A percentile compares a stretch with the other conserved stretches of the same genome.
Conservation (phyloP, 2,797 vertebrate genomes). For the Sylvia borin region DNA sequence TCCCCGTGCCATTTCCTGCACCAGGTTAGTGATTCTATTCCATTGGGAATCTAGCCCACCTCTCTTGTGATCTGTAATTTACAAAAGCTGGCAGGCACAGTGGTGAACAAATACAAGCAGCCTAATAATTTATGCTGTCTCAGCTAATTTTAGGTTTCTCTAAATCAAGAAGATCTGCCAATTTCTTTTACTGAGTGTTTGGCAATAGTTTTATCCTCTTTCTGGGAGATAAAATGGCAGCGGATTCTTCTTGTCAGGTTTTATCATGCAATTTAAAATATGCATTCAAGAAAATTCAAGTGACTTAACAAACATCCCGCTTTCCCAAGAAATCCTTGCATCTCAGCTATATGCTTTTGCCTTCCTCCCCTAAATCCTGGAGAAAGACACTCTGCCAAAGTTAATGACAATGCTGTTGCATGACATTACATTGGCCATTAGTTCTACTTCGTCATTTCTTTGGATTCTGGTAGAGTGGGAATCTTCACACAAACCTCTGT, state of each 20-base stretch:
- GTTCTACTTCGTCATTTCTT: constrained; percentile 15
- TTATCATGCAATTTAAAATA: not conserved
- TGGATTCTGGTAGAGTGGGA: not conserved
- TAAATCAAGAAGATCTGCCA: not conserved
- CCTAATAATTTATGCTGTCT: not conserved
- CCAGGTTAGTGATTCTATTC: not conserved
- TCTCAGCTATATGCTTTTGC: not conserved
- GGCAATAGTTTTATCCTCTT: not conserved
- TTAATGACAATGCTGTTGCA: not conserved
- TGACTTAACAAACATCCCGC: not conserved
- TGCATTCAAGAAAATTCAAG: not conserved
- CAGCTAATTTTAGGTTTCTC: not conserved
- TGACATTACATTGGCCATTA: not conserved
- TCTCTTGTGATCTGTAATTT: not conserved
- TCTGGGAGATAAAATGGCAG: not conserved
- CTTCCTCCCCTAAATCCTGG: not conserved
- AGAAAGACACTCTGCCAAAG: not conserved
- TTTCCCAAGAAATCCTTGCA: not conserved
- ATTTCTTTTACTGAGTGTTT: not conserved
- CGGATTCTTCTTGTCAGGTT: not conserved
- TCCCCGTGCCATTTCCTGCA: not conserved
- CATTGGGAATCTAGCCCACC: not conserved
- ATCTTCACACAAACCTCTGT: constrained; percentile 84
- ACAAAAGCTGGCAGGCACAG: not conserved
- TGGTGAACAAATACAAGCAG: not conserved